These are phyloP conservation scores for Drosophila recens DNA, from an alignment of 2,888 invertebrate genomes.

Conservation along the genomic window DNA sequence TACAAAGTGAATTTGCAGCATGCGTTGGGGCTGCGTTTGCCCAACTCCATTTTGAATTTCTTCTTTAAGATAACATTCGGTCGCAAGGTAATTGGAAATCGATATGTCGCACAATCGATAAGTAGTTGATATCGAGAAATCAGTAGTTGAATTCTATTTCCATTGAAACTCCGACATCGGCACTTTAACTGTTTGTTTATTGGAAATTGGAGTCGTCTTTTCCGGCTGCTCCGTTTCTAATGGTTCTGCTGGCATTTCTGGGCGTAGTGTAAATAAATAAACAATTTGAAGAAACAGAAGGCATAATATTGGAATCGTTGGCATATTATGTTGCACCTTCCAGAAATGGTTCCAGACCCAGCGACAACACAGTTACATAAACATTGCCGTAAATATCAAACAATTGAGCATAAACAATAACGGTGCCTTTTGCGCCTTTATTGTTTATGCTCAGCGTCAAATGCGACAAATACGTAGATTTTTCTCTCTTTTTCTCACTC, in stretches of 20 bases:
- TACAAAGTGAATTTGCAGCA: slow-evolving; percentile 96
- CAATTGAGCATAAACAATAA: slow-evolving; percentile 47
- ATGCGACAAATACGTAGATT: slow-evolving; percentile 27
- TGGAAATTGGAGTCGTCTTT: slow-evolving; percentile 52
- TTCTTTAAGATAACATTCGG: slow-evolving; percentile 95
- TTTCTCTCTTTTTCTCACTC: slow-evolving; percentile 8
- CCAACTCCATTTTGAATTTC: slow-evolving; percentile 94
- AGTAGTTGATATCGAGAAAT: not conserved
- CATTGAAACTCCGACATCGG: slow-evolving; percentile 15
- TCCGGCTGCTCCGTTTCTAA: slow-evolving; percentile 47
- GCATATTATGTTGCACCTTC: slow-evolving; percentile 65
- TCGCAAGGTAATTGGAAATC: slow-evolving; percentile 89
- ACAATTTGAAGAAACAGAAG: slow-evolving; percentile 7
- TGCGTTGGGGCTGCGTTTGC: slow-evolving; percentile 94
- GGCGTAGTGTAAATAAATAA: slow-evolving; percentile 34
- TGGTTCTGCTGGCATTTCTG: slow-evolving; percentile 27
- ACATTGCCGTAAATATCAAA: slow-evolving; percentile 27
- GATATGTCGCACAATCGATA: slow-evolving; percentile 13
- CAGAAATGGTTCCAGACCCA: slow-evolving; percentile 16
- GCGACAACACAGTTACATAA: slow-evolving; percentile 15
- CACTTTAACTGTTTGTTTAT: slow-evolving; percentile 36
- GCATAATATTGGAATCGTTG: slow-evolving; percentile 40
- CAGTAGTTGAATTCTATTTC: slow-evolving; percentile 1
- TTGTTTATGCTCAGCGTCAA: slow-evolving; percentile 45
- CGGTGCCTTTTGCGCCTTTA: slow-evolving; percentile 14